A percentile compares a stretch with the other conserved stretches of the same genome.
phyloP scores from a whole-genome alignment of 1,140 invertebrate genomes.

The Nixonia krombeini region DNA sequence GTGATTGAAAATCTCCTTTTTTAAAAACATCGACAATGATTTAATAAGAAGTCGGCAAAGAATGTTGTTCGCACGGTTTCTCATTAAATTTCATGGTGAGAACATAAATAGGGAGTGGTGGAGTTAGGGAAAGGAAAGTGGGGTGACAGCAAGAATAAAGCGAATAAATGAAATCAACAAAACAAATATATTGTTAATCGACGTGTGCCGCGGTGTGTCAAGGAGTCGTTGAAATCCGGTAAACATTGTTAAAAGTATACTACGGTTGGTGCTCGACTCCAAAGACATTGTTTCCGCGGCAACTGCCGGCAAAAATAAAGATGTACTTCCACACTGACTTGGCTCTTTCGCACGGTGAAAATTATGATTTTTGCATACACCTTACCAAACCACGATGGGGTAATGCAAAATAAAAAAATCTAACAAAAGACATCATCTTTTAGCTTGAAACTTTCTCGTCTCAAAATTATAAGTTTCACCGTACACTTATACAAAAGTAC shows the following conservation, averaged over 20 bases:
- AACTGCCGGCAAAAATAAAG: slow-evolving; percentile 4
- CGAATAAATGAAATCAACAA: slow-evolving; percentile 57
- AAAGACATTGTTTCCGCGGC: not conserved
- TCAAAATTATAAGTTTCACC: slow-evolving; percentile 40
- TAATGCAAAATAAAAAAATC: not conserved
- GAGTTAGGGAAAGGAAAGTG: slow-evolving; percentile 13
- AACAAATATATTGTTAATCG: slow-evolving; percentile 59
- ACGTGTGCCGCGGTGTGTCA: slow-evolving; percentile 38
- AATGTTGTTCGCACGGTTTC: too few relatives aligned
- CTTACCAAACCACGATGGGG: not conserved
- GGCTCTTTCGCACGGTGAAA: slow-evolving; percentile 38
- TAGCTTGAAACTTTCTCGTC: slow-evolving; percentile 6
- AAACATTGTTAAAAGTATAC: slow-evolving; percentile 7
- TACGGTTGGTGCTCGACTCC: not conserved
- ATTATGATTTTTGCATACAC: slow-evolving; percentile 23
- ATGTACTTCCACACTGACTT: slow-evolving; percentile 3
- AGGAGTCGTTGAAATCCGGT: not conserved
- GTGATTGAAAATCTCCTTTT: too few relatives aligned
- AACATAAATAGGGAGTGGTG: slow-evolving; percentile 1
- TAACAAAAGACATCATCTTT: not conserved
- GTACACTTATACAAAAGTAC: slow-evolving; percentile 47
- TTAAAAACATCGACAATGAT: too few relatives aligned
- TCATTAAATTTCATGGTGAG: not conserved
- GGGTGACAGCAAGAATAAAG: slow-evolving; percentile 46
- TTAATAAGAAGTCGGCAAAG: too few relatives aligned